A percentile compares a stretch with the other conserved stretches of the same genome.
phyloP scores from a whole-genome alignment of 2,888 invertebrate genomes.

The Fabriciana adippe region DNA sequence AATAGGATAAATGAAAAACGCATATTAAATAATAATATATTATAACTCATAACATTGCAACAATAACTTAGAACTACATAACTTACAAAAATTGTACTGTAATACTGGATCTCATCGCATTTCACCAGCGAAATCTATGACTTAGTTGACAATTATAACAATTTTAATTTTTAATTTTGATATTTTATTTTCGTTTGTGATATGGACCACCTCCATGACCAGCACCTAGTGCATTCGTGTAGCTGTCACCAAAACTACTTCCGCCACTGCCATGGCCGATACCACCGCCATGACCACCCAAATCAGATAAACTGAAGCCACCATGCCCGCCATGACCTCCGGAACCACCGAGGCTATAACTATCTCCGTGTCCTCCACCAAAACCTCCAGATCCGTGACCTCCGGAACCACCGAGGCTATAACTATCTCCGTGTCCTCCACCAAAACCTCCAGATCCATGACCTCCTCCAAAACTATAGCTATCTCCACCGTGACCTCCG shows the following conservation, averaged over 20 bases:
- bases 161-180: constrained; percentile 37
- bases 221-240: constrained; percentile 66
- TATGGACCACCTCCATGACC: constrained; percentile 79
- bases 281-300: constrained; percentile 42
- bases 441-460: constrained; percentile 33
- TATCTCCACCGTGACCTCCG: constrained; percentile 45
- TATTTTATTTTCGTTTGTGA: constrained; percentile 58
- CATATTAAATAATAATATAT: constrained; percentile 54
- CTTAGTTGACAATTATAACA: constrained; percentile 55
- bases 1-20: constrained; percentile 29
- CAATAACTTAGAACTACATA: constrained; percentile 65
- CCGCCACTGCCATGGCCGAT: constrained; percentile 48
- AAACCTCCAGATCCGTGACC: constrained; percentile 31
- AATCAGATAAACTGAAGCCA: constrained; percentile 35
- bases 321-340: constrained; percentile 44
- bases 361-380: constrained; percentile 26
- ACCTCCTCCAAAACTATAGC: constrained; percentile 41
- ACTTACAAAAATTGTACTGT: constrained; percentile 58
- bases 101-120: constrained; percentile 50
- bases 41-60: constrained; percentile 55
- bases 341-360: constrained; percentile 34
- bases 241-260: constrained; percentile 60
- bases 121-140: constrained; percentile 56
- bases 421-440: constrained; percentile 27
- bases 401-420: constrained; percentile 35